phyloP scores from a whole-genome alignment of 2,113 vertebrate genomes.

The Lontra canadensis region DNA sequence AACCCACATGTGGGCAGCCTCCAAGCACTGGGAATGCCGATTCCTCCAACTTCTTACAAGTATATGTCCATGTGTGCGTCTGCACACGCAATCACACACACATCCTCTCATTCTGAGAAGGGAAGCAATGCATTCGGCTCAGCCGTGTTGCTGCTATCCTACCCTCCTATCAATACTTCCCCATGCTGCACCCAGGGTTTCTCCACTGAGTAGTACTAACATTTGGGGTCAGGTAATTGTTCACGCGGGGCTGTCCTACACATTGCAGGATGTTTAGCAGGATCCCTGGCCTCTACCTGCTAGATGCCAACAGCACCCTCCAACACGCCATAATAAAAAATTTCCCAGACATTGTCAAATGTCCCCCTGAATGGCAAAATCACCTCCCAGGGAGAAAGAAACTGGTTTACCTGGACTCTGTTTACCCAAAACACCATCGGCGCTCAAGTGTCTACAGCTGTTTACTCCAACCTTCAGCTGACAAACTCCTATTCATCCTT shows the following conservation, averaged over 20 bases:
- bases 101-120: neutral
- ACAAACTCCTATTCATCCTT: neutral
- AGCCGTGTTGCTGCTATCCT: neutral
- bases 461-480: neutral
- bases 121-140: accelerated
- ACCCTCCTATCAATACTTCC: neutral
- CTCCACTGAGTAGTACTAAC: neutral
- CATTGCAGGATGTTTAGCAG: neutral
- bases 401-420: neutral
- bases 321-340: neutral
- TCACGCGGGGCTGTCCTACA: neutral
- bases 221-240: neutral
- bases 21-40: neutral
- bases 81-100: neutral
- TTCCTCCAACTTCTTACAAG: neutral
- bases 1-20: accelerated
- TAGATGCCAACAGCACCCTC: neutral
- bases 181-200: accelerated
- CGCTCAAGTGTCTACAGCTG: neutral
- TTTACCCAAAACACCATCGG: neutral
- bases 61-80: accelerated
- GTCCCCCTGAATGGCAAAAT: neutral
- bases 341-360: neutral
- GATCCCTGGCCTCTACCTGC: neutral
- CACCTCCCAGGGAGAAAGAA: neutral